Percentiles rank a stretch among this genome's conserved stretches.
These are phyloP conservation scores for Diplazon laetatorius DNA, from an alignment of 2,888 invertebrate species.

Conservation along the genomic window DNA sequence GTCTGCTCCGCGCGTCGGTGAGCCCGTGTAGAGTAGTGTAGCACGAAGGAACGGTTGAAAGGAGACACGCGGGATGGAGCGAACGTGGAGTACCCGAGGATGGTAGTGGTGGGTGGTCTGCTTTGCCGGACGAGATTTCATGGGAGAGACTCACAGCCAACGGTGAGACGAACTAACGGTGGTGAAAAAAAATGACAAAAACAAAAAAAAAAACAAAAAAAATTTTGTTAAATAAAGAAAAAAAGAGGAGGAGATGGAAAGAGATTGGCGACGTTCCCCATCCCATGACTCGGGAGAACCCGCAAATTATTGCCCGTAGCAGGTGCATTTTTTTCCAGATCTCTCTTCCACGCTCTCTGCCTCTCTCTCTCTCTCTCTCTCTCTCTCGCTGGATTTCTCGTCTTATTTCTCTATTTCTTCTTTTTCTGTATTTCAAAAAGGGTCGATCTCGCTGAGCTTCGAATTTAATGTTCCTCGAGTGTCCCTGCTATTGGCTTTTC, in stretches of 20 bases:
- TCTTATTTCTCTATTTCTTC: conserved; percentile 24
- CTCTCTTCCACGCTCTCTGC: conserved; percentile 40
- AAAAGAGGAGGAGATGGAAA: conserved; percentile 40
- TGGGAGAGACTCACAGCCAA: conserved; percentile 60
- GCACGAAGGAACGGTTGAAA: conserved; percentile 40
- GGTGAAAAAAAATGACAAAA: conserved; percentile 36
- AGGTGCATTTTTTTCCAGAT: conserved; percentile 78
- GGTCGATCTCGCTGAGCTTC: conserved; percentile 5
- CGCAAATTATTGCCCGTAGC: conserved; percentile 79
- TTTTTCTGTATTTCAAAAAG: conserved; percentile 42
- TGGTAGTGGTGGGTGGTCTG: conserved; percentile 41
- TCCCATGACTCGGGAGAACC: conserved; percentile 55
- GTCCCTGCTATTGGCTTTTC: conserved; percentile 25
- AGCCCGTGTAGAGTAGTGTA: conserved; percentile 54
- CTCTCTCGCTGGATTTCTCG: no score
- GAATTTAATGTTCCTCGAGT: conserved; percentile 45
- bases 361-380: conserved; percentile 11
- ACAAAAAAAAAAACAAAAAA: conserved; percentile 24
- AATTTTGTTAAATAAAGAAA: no score
- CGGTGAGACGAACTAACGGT: conserved; percentile 41
- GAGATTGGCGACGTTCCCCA: conserved; percentile 49
- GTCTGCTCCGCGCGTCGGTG: conserved; percentile 36
- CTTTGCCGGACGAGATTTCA: conserved; percentile 63
- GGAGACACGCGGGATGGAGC: conserved; percentile 52
- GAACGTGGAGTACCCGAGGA: conserved; percentile 53